Evolutionary conservation across 2,888 invertebrate genomes (phyloP).

Genomic region (Eutolmus rufibarbis): DNA sequence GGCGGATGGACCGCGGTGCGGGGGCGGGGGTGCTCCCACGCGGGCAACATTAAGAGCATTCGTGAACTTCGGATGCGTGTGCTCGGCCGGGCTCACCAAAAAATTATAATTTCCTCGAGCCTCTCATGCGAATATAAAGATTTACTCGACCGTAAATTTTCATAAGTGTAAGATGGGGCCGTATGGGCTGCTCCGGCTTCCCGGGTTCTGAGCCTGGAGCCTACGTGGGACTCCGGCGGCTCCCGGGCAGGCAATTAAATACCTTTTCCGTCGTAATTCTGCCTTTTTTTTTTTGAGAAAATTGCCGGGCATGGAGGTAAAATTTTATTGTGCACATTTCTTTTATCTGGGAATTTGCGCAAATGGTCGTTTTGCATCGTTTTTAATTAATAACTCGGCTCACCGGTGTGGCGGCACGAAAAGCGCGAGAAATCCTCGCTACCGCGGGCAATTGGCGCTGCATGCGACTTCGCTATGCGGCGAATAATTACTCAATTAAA

Average conservation of each 20-base stretch:
- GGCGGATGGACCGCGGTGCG: background rate
- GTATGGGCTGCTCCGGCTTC: conserved; percentile 3
- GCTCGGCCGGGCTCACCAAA: conserved; percentile 4
- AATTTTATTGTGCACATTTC: conserved; percentile 13
- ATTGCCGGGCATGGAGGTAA: background rate
- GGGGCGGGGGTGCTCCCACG: background rate
- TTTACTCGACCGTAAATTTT: conserved; percentile 30
- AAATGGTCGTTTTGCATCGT: background rate
- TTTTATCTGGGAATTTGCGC: background rate
- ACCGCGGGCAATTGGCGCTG: background rate
- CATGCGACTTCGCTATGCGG: background rate
- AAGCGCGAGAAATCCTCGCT: background rate
- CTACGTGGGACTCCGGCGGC: background rate
- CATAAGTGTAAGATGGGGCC: conserved; percentile 19
- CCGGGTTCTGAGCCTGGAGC: background rate
- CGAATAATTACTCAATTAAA: conserved; percentile 1
- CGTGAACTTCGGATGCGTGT: background rate
- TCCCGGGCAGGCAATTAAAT: conserved; percentile 1
- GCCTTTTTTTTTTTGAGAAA: background rate
- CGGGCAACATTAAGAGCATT: background rate
- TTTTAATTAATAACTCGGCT: background rate
- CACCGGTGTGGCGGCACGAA: background rate
- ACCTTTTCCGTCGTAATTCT: conserved; percentile 11
- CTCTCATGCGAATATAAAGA: conserved; percentile 31
- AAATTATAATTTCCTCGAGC: conserved; percentile 30